Evolutionary conservation across 2,888 invertebrate genomes (phyloP).

Genomic region (Caenorhabditis drosophilae): DNA sequence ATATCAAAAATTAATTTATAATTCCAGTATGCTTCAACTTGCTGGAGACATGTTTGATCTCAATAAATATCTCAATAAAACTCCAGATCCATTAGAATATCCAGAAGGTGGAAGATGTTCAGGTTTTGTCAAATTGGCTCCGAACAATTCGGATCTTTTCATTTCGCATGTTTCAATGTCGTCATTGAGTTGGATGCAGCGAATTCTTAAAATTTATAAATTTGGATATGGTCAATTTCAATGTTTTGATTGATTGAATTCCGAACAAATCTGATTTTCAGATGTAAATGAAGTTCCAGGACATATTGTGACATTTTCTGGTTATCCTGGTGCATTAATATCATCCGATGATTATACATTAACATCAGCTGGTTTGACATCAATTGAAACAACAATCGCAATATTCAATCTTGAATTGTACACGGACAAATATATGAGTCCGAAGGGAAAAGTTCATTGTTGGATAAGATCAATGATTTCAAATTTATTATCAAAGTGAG

Average conservation of each 20-base stretch:
- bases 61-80: conserved; percentile 63
- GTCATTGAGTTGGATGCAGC: conserved; percentile 66
- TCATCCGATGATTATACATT: conserved; percentile 69
- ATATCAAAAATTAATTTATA: conserved; percentile 1
- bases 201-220: conserved; percentile 71
- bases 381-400: conserved; percentile 81
- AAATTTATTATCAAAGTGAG: conserved; percentile 78
- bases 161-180: conserved; percentile 67
- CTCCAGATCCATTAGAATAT: conserved; percentile 54
- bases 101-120: conserved; percentile 62
- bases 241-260: background rate
- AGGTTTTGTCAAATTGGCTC: conserved; percentile 63
- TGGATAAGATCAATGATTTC: conserved; percentile 83
- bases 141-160: conserved; percentile 60
- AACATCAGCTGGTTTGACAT: conserved; percentile 70
- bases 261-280: conserved; percentile 23
- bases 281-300: conserved; percentile 70
- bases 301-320: conserved; percentile 65
- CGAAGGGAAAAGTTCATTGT: conserved; percentile 74
- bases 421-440: conserved; percentile 75
- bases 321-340: conserved; percentile 67
- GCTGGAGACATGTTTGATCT: conserved; percentile 67
- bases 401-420: conserved; percentile 80
- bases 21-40: conserved; percentile 63
- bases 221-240: conserved; percentile 75